Percentiles rank a stretch among this genome's conserved stretches.
Conservation (phyloP, 1,140 invertebrate species). For the Phymastichus coffea region DNA sequence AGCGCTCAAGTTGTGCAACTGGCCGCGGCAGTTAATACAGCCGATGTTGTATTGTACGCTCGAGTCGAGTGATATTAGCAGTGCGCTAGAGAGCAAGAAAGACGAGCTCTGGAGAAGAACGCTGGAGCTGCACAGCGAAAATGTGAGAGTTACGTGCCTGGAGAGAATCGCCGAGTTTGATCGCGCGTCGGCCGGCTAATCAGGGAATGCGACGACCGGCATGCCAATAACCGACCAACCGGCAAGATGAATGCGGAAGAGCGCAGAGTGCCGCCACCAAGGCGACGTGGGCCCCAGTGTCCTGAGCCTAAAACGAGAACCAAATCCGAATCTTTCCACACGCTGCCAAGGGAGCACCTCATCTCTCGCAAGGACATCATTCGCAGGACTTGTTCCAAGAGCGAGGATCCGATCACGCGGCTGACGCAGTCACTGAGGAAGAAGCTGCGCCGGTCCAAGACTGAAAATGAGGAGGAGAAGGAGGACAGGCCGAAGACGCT, state of each 20-base stretch:
- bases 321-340: slow-evolving; percentile 33
- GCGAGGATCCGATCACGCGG: slow-evolving; percentile 29
- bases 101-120: not conserved
- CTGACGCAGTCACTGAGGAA: slow-evolving; percentile 31
- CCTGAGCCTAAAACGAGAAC: no score
- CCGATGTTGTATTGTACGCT: not conserved
- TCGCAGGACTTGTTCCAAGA: slow-evolving; percentile 31
- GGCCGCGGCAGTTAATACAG: not conserved
- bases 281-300: slow-evolving; percentile 11
- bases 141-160: no score
- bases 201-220: no score
- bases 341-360: slow-evolving; percentile 28
- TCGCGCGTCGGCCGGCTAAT: no score
- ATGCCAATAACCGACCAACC: not conserved
- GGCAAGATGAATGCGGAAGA: not conserved
- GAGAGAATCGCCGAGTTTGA: no score
- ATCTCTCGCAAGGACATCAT: slow-evolving; percentile 45
- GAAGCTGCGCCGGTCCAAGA: slow-evolving; percentile 14
- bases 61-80: not conserved
- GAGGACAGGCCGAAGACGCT: slow-evolving; percentile 38
- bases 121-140: no score
- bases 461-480: not conserved
- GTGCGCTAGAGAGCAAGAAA: not conserved
- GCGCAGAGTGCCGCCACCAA: slow-evolving; percentile 1
- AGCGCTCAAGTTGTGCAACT: slow-evolving; percentile 17